Conservation (phyloP, 2,113 vertebrate species). For the Protomyctophum bolini region DNA sequence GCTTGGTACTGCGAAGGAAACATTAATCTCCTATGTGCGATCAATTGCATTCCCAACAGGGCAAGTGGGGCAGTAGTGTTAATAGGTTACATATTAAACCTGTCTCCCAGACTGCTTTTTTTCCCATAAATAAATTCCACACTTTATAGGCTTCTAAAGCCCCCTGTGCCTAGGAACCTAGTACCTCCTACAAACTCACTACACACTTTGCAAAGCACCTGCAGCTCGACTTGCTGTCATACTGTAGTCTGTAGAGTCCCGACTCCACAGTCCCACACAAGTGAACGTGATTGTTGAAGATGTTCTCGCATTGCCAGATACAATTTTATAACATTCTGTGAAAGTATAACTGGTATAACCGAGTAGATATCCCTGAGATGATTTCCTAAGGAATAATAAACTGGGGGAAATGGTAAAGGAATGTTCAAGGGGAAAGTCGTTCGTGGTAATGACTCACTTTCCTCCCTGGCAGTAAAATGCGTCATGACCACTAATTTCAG, state of each 20-base stretch:
- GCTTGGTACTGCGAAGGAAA: no score
- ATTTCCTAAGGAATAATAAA: no score
- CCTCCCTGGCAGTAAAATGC: no score
- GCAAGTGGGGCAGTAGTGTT: slow-evolving; percentile 4
- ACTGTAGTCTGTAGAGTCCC: not conserved
- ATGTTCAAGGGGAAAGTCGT: no score
- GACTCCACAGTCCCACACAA: slow-evolving; percentile 4
- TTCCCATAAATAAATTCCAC: slow-evolving; percentile 45
- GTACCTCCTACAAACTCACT: not conserved
- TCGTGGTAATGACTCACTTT: no score
- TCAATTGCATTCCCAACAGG: no score
- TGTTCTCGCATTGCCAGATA: slow-evolving; percentile 12
- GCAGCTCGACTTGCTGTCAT: slow-evolving; percentile 14
- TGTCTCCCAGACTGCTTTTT: not conserved
- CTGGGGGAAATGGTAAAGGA: no score
- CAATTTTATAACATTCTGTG: no score
- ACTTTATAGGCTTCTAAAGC: slow-evolving; percentile 38
- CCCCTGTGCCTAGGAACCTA: not conserved
- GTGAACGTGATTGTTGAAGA: slow-evolving; percentile 41
- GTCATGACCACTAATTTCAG: no score
- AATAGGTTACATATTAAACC: slow-evolving; percentile 27
- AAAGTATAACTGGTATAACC: no score
- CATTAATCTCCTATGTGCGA: no score
- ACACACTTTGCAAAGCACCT: slow-evolving; percentile 25
- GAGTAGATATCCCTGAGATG: no score